Evolutionary conservation across 1,140 invertebrate genomes (phyloP).

Genomic region (Diorhabda elongata): DNA sequence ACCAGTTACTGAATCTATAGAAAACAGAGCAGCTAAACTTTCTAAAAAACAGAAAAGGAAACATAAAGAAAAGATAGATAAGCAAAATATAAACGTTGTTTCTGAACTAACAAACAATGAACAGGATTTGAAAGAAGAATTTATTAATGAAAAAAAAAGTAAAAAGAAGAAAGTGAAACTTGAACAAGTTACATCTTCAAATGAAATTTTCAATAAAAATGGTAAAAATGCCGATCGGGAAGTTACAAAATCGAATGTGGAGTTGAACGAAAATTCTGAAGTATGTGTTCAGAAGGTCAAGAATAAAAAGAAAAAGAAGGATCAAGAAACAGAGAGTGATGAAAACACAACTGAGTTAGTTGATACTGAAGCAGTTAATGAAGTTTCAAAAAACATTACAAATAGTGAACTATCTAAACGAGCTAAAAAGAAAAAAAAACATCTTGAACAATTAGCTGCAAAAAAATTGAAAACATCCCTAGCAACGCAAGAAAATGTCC

Average conservation of each 20-base stretch:
- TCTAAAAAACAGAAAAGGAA: conserved; percentile 6
- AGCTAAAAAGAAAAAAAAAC: conserved; percentile 32
- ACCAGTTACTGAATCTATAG: background rate
- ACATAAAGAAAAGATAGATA: conserved; percentile 13
- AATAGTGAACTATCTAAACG: conserved; percentile 35
- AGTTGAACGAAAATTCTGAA: background rate
- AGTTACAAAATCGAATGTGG: background rate
- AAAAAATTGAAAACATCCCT: conserved; percentile 36
- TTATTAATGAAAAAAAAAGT: background rate
- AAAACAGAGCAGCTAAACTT: conserved; percentile 4
- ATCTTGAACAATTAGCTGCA: conserved; percentile 31
- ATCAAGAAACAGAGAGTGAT: background rate
- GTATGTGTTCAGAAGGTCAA: background rate
- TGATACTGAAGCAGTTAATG: background rate
- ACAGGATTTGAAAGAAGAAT: background rate
- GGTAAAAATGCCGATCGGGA: background rate
- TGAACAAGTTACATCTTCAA: background rate
- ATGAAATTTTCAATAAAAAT: background rate
- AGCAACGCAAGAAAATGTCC: conserved; percentile 43
- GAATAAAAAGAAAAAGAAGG: background rate
- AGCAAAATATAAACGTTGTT: background rate
- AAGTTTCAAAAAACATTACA: conserved; percentile 7
- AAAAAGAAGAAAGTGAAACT: background rate
- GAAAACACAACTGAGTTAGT: background rate
- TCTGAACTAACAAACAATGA: conserved; percentile 1